A percentile compares a stretch with the other conserved stretches of the same genome.
Conservation (phyloP, 2,113 vertebrate genomes). For the Piaya cayana region DNA sequence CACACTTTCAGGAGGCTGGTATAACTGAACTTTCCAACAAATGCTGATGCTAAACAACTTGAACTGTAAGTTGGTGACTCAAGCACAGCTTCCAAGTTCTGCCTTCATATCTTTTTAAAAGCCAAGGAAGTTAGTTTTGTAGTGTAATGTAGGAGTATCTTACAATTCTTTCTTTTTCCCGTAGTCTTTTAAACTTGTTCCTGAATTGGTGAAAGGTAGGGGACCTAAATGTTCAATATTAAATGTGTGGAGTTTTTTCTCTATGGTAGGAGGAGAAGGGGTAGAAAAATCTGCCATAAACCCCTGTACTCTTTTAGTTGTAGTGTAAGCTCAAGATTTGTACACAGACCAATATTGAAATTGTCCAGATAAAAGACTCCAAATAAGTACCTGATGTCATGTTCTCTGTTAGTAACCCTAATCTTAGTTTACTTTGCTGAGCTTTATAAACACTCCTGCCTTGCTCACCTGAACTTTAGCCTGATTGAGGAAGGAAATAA, state of each 20-base stretch:
- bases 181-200: background rate
- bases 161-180: background rate
- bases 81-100: background rate
- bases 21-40: background rate
- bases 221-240: background rate
- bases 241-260: background rate
- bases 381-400: background rate
- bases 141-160: background rate
- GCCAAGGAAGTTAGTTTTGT: background rate
- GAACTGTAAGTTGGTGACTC: background rate
- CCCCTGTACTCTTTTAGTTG: background rate
- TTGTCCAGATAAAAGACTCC: background rate
- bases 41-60: background rate
- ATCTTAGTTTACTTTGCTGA: conserved; percentile 27
- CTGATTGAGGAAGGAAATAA: background rate
- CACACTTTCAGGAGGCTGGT: background rate
- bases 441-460: background rate
- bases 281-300: background rate
- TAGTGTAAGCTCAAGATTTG: background rate
- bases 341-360: background rate
- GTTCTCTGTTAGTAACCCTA: background rate
- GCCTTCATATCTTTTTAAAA: conserved; percentile 17
- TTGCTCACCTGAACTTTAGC: conserved; percentile 38
- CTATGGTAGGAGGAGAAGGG: background rate
- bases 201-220: background rate